Evolutionary conservation across 1,140 invertebrate species (phyloP), one percentile per base, ranked within the genome.

Genomic region (Drosophila pachea): DNA sequence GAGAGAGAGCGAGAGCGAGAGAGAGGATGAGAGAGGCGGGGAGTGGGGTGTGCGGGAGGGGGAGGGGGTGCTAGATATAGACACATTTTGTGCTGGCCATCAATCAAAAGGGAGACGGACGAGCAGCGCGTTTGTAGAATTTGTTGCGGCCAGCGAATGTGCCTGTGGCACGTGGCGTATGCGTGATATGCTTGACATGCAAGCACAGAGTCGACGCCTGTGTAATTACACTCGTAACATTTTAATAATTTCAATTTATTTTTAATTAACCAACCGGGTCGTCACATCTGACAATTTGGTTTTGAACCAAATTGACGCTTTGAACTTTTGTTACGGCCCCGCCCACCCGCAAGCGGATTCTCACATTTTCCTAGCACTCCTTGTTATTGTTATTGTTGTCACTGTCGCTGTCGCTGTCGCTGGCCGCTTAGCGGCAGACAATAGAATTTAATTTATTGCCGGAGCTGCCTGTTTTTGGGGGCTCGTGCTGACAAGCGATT

Each of bases 191-290:
- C 42, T 16, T 9, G 33, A 7, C 33, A 48, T 59, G 29, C n/a
- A 14, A 4, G 33, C 16, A 14, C 4, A 35, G 40, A 38, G 50
- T 31, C 32, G n/a, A 16, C 12, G 22, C 64, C 58, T 50, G 59
- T 36, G 42, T 68, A 83, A 83, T 83, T 72, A 83, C 74, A 47
- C 58, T 65, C 56, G 38, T 52, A 53, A 77, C 72, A 75, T 78
- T 82, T 84, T 75, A 74, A 78, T 84, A 84, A 84, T 69, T 74
- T 73, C 73, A 78, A 78, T 82, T 78, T 73, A 75, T 78, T 75
- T 84, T 84, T 84, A 83, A 83, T 83, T 83, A 83, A 82, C 78
- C 52, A 64, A 49, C 48, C 36, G 5, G 11, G 47, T 43, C 8
- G 1, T 42, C 11, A 14, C 63, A 6, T 68, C 52, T 53, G 67